phyloP scores from a whole-genome alignment of 2,113 vertebrate genomes.

The Oncorhynchus clarkii region DNA sequence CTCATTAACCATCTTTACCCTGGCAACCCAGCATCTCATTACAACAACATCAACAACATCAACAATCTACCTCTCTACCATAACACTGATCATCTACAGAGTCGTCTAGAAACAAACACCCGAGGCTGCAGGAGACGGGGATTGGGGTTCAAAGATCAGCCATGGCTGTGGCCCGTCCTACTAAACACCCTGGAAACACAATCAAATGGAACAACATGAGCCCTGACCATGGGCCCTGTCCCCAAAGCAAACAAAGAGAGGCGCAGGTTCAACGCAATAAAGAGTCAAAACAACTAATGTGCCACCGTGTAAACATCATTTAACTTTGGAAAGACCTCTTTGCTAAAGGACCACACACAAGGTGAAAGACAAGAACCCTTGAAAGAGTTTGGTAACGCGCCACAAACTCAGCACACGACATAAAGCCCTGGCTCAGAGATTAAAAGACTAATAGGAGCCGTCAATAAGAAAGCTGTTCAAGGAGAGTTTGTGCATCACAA shows the following conservation, averaged over 20 bases:
- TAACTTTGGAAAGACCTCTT: conserved; percentile 58
- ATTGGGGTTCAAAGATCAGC: background rate
- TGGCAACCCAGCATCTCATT: background rate
- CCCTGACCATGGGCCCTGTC: too few relatives aligned
- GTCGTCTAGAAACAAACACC: background rate
- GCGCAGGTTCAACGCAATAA: conserved; percentile 41
- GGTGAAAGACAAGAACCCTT: conserved; percentile 66
- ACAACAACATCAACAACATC: background rate
- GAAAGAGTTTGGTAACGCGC: conserved; percentile 58
- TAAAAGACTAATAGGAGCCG: conserved; percentile 50
- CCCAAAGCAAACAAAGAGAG: conserved; percentile 23
- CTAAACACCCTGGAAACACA: background rate
- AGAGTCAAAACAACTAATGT: conserved; percentile 52
- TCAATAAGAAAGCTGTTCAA: conserved; percentile 57
- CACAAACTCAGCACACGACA: conserved; percentile 43
- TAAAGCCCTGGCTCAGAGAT: conserved; percentile 13
- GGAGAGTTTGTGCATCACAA: conserved; percentile 55
- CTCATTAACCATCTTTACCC: conserved; percentile 44
- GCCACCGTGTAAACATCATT: conserved; percentile 66
- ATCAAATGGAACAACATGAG: conserved; percentile 23
- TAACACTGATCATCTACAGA: background rate
- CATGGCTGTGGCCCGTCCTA: background rate
- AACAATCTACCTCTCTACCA: background rate
- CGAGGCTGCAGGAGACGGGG: background rate
- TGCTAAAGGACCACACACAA: conserved; percentile 57